Conservation (phyloP, 2,797 vertebrate genomes). For the Characodon lateralis region DNA sequence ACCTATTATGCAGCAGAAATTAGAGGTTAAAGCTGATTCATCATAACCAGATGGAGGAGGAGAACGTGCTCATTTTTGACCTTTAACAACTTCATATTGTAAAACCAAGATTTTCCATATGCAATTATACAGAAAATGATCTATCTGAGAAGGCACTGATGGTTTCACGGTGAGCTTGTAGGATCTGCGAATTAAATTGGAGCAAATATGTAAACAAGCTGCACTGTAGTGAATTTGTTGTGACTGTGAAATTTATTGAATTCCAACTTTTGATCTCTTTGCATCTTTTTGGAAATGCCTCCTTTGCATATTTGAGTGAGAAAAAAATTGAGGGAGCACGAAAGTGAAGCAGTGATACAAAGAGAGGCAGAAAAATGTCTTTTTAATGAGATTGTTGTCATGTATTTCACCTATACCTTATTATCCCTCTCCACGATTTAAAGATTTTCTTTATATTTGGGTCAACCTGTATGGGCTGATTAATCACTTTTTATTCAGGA, state of each 20-base stretch:
- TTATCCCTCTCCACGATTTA: slow-evolving; percentile 47
- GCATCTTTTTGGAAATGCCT: slow-evolving; percentile 63
- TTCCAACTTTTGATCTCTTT: slow-evolving; percentile 64
- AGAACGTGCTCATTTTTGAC: slow-evolving; percentile 11
- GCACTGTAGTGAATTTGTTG: slow-evolving; percentile 46
- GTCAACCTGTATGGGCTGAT: slow-evolving; percentile 51
- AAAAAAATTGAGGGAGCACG: slow-evolving; percentile 18
- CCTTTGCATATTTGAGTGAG: slow-evolving; percentile 62
- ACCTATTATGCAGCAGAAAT: slow-evolving; percentile 19
- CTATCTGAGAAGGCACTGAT: slow-evolving; percentile 21
- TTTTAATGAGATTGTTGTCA: slow-evolving; percentile 60
- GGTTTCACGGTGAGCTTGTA: slow-evolving; percentile 57
- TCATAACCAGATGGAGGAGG: slow-evolving; percentile 6
- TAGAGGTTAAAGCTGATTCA: slow-evolving; percentile 35
- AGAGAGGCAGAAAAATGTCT: slow-evolving; percentile 30
- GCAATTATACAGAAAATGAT: slow-evolving; percentile 9
- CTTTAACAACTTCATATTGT: not conserved
- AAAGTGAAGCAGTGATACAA: slow-evolving; percentile 44
- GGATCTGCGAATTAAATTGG: slow-evolving; percentile 33
- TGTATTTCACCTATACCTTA: slow-evolving; percentile 48
- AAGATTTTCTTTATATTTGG: slow-evolving; percentile 54
- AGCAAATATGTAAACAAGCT: slow-evolving; percentile 35
- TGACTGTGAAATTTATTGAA: slow-evolving; percentile 62
- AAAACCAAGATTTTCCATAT: slow-evolving; percentile 19
- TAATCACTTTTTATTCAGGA: slow-evolving; percentile 66